phyloP scores from a whole-genome alignment of 1,140 invertebrate genomes.

The Drusus annulatus region DNA sequence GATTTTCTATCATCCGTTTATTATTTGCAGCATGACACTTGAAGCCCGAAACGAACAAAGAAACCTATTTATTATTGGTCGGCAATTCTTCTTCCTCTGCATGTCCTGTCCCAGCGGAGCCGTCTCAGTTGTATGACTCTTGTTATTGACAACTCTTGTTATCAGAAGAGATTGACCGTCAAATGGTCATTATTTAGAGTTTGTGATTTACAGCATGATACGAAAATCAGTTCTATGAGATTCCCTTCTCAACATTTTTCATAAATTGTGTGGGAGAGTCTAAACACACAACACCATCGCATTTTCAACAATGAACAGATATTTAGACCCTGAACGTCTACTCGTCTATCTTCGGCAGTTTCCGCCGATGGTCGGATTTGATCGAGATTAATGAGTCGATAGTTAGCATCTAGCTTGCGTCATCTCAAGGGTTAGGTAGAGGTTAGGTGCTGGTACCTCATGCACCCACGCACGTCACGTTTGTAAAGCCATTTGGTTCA shows the following conservation, averaged over 20 bases:
- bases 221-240: no score
- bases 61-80: no score
- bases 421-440: constrained; percentile 14
- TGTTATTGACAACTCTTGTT: no score
- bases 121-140: no score
- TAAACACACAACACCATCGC: constrained; percentile 9
- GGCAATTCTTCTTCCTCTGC: no score
- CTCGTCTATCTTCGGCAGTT: constrained; percentile 19
- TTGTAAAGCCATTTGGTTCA: background rate
- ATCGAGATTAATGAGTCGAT: constrained; percentile 32
- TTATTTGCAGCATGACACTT: no score
- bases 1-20: no score
- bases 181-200: no score
- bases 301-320: constrained; percentile 32
- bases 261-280: background rate
- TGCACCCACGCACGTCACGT: constrained; percentile 22
- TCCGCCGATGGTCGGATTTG: constrained; percentile 25
- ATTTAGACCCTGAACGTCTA: background rate
- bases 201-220: no score
- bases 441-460: background rate
- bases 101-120: no score
- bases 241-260: background rate
- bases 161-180: no score
- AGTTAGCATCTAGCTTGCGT: background rate
- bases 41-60: no score